These are phyloP conservation scores for Zaprionus tsacasi DNA, from an alignment of 1,140 invertebrate genomes.

Conservation along the genomic window DNA sequence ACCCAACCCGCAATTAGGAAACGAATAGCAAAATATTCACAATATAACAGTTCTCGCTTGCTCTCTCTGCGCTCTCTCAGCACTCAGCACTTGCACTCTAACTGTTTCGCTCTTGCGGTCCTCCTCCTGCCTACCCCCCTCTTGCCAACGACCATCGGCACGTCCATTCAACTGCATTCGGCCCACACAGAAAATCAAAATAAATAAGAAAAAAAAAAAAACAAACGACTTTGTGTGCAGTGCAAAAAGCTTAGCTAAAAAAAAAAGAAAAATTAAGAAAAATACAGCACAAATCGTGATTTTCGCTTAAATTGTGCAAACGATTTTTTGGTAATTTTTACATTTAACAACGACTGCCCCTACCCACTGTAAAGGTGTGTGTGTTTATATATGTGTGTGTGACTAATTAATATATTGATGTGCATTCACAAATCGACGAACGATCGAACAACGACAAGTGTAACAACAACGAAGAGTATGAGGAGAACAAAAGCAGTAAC, in stretches of 20 bases:
- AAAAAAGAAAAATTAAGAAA: conserved; percentile 15
- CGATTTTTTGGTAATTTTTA: conserved; percentile 66
- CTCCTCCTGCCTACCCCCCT: background rate
- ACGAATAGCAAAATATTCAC: conserved; percentile 10
- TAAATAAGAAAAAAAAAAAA: conserved; percentile 35
- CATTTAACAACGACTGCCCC: conserved; percentile 45
- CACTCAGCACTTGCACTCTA: conserved; percentile 1
- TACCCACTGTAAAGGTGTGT: conserved; percentile 7
- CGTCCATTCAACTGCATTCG: conserved; percentile 68
- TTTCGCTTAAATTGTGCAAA: conserved; percentile 76
- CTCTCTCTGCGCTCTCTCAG: conserved; percentile 4
- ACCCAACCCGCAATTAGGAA: conserved; percentile 42
- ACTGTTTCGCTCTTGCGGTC: conserved; percentile 4
- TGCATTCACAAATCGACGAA: conserved; percentile 62
- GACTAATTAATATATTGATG: conserved; percentile 71
- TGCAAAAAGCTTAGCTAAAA: conserved; percentile 49
- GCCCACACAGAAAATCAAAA: conserved; percentile 54
- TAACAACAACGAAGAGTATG: conserved; percentile 42
- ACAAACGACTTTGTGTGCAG: conserved; percentile 56
- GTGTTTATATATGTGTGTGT: conserved; percentile 35
- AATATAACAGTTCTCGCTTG: conserved; percentile 23
- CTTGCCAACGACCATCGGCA: conserved; percentile 54
- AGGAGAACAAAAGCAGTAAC: conserved; percentile 24
- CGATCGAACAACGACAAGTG: conserved; percentile 55
- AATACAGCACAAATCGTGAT: conserved; percentile 67